Base-by-base conservation (phyloP, 1,140 invertebrate genomes). In the Tenebrio molitor region DNA sequence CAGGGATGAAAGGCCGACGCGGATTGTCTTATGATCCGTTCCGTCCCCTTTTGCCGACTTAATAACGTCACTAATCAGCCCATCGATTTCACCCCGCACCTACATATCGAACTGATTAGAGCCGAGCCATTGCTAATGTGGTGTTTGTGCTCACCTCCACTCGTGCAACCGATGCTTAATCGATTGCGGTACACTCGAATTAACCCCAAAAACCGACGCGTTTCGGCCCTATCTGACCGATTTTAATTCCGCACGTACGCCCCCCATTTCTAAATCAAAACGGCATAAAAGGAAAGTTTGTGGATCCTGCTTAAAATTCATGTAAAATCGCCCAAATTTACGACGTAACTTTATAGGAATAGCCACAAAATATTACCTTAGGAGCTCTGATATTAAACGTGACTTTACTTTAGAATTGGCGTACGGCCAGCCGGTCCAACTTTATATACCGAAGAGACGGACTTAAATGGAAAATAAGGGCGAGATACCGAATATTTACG, bases 401-500 rank as follows among this genome's bases (percentile, higher is more conserved):
- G 74, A 75, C 74, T 75, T 66, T 72, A 46, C 58, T 41, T 58
- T 58, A 41, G 25, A 34, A 63, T 50, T 39, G 50, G 65, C 46
- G 14, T 44, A 50, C 65, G 44, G 29, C 65, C 72, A 65, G 44
- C 39, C 39, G 25, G 10, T 25, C 65, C 65, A 74, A 71, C 70
- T 74, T 74, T 68, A 65, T 69, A 64, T 44, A 23, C 69, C 71
- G 71, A 70, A 75, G 69, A 75, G 69, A 75, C 71, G 67, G 74
- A 75, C 67, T 75, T 75, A 75, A 75, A 75, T 75, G 67, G 74
- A 75, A 75, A 75, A 75, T 75, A 75, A 75, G 74, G 65, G 74
- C 53, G 70, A 73, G 74, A 75, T 75, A 75, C 53, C 46, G 66
- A 73, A 72, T 75, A 75, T 75, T 75, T 73, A 73, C 39, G 63